Evolutionary conservation across 1,140 invertebrate genomes (phyloP).

Genomic region (Drosophila athabasca): DNA sequence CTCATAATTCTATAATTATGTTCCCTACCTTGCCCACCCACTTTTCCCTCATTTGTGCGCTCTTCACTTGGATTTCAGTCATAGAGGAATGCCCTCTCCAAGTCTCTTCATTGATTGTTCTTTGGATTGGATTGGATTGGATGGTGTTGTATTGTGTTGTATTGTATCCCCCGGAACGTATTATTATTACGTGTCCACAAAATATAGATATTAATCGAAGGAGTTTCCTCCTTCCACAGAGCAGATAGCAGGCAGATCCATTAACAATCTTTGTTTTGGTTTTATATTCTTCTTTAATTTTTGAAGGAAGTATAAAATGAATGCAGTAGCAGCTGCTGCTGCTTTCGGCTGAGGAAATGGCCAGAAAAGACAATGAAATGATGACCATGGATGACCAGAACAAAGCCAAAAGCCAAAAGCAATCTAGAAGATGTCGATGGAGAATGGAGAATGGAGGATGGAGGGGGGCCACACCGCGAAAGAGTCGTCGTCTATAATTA

Average conservation of each 20-base stretch:
- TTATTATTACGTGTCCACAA: too few relatives aligned
- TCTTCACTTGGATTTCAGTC: not conserved
- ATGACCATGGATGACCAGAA: conserved; percentile 46
- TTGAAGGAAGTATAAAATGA: conserved; percentile 71
- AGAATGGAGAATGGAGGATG: not conserved
- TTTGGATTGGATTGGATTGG: too few relatives aligned
- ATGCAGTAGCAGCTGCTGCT: conserved; percentile 43
- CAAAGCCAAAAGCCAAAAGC: conserved; percentile 36
- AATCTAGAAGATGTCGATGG: conserved; percentile 12
- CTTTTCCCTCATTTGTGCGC: too few relatives aligned
- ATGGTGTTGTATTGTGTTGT: too few relatives aligned
- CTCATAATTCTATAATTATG: too few relatives aligned
- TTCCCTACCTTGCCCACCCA: too few relatives aligned
- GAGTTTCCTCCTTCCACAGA: conserved; percentile 28
- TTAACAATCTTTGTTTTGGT: conserved; percentile 19
- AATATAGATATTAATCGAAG: not conserved
- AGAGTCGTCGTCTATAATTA: conserved; percentile 33
- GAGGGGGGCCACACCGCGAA: conserved; percentile 14
- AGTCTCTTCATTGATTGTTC: conserved; percentile 6
- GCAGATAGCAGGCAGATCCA: conserved; percentile 19
- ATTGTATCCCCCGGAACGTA: too few relatives aligned
- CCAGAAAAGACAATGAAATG: conserved; percentile 67
- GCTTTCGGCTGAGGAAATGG: conserved; percentile 62
- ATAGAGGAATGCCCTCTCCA: too few relatives aligned
- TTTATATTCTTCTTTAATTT: not conserved